Conservation (phyloP, 2,888 invertebrate genomes). For the Eupithecia inturbata region DNA sequence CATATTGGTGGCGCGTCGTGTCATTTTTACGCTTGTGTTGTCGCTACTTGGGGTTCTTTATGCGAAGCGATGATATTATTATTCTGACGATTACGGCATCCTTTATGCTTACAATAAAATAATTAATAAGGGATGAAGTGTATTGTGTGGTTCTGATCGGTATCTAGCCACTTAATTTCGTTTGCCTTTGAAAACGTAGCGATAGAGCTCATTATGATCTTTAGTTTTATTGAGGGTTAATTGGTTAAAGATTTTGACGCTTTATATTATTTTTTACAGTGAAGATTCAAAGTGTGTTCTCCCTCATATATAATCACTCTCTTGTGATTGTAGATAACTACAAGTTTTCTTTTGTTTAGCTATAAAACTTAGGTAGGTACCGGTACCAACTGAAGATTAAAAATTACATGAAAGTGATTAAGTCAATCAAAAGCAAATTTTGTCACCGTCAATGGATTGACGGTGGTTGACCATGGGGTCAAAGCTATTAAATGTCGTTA, state of each 20-base stretch:
- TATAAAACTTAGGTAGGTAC: neutral
- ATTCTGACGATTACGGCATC: slow-evolving; percentile 84
- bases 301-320: neutral
- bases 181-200: slow-evolving; percentile 71
- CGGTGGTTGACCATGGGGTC: too few species aligned
- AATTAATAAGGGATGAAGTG: slow-evolving; percentile 84
- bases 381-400: neutral
- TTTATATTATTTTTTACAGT: neutral
- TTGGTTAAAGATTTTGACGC: slow-evolving; percentile 15
- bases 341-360: neutral
- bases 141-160: slow-evolving; percentile 79
- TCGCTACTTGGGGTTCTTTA: slow-evolving; percentile 82
- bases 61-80: slow-evolving; percentile 82
- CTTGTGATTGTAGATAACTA: neutral
- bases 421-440: neutral
- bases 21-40: slow-evolving; percentile 84
- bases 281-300: neutral
- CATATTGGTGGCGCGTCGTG: slow-evolving; percentile 80
- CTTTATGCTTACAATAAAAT: slow-evolving; percentile 84
- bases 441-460: neutral
- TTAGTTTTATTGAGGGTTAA: slow-evolving; percentile 54
- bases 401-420: neutral
- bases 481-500: neutral
- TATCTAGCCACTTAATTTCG: slow-evolving; percentile 75
- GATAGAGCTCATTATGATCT: slow-evolving; percentile 70